These are phyloP conservation scores for Lytechinus variegatus DNA, from an alignment of 35 echinoderm and acorn worm genomes.

Conservation along the genomic window DNA sequence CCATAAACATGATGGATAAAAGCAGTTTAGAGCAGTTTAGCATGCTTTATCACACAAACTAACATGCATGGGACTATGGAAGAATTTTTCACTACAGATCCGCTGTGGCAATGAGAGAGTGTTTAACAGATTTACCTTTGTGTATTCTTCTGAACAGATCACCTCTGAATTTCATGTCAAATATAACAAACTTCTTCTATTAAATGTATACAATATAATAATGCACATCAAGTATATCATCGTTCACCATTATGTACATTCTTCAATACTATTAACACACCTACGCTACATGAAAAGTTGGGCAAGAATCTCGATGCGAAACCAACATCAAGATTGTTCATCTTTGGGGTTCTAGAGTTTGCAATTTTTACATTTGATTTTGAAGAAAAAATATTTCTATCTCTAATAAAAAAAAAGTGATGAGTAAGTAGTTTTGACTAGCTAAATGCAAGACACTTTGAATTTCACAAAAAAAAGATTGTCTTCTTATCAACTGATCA, in stretches of 20 bases:
- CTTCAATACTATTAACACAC: background rate
- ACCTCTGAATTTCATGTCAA: background rate
- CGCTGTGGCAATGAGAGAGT: background rate
- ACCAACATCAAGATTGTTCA: background rate
- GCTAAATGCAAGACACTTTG: background rate
- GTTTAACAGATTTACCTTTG: background rate
- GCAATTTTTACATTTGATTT: background rate
- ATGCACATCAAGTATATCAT: slow-evolving; percentile 1
- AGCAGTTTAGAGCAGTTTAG: too few relatives aligned
- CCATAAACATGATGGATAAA: too few relatives aligned
- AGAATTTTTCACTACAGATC: too few relatives aligned
- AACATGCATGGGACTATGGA: too few relatives aligned
- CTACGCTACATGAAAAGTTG: background rate
- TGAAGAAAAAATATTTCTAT: background rate
- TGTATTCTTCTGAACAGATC: background rate
- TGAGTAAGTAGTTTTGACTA: background rate
- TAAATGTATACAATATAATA: background rate
- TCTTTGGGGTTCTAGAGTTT: background rate
- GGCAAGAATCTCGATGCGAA: background rate
- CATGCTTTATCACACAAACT: too few relatives aligned
- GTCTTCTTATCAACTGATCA: background rate
- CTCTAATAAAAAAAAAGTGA: background rate
- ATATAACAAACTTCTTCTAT: background rate
- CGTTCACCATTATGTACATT: background rate
- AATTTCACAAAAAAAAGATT: background rate